A percentile compares a stretch with the other conserved stretches of the same genome.
Conservation (phyloP, 2,797 vertebrate genomes). For the Vultur gryphus region DNA sequence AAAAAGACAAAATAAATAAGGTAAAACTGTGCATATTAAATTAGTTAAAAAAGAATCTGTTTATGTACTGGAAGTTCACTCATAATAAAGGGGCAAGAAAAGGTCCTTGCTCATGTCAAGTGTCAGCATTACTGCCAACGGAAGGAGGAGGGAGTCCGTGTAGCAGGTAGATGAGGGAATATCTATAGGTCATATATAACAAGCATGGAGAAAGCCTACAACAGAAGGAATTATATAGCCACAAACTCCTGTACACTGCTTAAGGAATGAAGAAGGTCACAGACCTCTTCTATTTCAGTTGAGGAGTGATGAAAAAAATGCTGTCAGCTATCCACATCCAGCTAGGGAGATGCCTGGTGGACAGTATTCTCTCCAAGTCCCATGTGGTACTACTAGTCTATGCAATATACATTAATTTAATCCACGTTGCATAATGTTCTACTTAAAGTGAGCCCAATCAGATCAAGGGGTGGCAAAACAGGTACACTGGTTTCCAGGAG, state of each 20-base stretch:
- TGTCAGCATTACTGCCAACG: background rate
- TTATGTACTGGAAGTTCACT: background rate
- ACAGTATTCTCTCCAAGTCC: background rate
- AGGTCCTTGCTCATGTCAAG: background rate
- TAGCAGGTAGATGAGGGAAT: background rate
- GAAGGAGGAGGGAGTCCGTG: background rate
- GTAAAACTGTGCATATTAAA: background rate
- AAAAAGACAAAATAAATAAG: conserved; percentile 56
- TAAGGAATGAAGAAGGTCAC: background rate
- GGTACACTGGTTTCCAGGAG: background rate
- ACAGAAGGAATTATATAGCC: background rate
- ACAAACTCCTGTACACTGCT: background rate
- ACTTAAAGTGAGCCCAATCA: background rate
- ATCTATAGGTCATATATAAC: background rate
- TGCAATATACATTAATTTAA: background rate
- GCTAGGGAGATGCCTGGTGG: background rate
- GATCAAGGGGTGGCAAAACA: background rate
- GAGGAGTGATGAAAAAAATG: background rate
- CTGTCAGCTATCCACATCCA: background rate
- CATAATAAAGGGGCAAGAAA: background rate
- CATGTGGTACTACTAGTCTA: background rate
- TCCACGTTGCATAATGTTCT: background rate
- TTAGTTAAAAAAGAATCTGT: background rate
- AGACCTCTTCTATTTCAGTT: background rate
- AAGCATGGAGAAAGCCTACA: background rate